Evolutionary conservation across 2,113 vertebrate genomes (phyloP).

Genomic region (Hippolais icterina): DNA sequence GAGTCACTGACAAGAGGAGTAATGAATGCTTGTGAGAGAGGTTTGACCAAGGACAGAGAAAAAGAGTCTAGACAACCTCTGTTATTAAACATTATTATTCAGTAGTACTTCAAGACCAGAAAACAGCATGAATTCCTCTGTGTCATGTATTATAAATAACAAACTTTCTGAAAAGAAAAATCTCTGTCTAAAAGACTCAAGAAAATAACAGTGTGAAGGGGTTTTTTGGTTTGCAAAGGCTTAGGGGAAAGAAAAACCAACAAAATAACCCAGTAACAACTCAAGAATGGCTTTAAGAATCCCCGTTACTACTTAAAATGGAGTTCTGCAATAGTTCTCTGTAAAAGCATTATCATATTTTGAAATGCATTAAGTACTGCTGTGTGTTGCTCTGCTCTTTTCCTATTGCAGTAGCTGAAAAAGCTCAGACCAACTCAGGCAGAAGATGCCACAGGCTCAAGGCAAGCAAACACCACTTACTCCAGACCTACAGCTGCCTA

Average conservation of each 20-base stretch:
- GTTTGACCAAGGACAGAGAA: not conserved
- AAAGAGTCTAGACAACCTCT: not conserved
- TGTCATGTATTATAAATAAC: not conserved
- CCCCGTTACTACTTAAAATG: not conserved
- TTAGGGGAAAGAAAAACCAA: fast-evolving
- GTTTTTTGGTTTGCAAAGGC: not conserved
- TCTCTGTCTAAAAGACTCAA: not conserved
- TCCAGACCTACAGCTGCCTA: not conserved
- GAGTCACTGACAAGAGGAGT: not conserved
- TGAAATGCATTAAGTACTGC: not conserved
- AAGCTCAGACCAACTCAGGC: not conserved
- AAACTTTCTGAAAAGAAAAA: not conserved
- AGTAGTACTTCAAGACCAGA: not conserved
- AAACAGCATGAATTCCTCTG: not conserved
- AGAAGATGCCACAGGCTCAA: not conserved
- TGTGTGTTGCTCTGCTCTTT: not conserved
- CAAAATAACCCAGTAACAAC: not conserved
- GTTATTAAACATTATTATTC: not conserved
- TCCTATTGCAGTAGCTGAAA: not conserved
- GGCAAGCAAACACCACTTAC: not conserved
- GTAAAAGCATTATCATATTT: not conserved
- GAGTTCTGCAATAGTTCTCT: not conserved
- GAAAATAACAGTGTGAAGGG: fast-evolving
- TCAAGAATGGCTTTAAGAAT: not conserved
- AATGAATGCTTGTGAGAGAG: not conserved